These are phyloP conservation scores for Cuniculus paca DNA, from an alignment of 2,797 vertebrate genomes.

Conservation along the genomic window DNA sequence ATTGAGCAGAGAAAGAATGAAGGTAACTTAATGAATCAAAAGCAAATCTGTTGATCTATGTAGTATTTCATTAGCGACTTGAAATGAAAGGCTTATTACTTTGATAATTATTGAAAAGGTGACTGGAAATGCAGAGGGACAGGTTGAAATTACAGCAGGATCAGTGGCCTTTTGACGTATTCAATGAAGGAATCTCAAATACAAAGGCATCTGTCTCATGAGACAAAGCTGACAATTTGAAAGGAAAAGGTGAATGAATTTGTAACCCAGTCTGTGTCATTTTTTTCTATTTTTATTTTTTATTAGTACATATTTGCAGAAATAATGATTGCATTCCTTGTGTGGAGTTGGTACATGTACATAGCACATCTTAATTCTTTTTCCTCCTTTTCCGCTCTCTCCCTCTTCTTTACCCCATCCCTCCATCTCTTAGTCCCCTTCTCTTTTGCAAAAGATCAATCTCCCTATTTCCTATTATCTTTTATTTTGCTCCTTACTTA, in stretches of 20 bases:
- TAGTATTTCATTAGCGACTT: neutral
- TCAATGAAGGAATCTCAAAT: neutral
- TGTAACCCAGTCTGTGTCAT: neutral
- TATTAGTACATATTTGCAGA: neutral
- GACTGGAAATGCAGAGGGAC: neutral
- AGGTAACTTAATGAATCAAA: neutral
- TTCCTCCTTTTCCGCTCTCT: neutral
- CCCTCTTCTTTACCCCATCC: neutral
- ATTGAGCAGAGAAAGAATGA: neutral
- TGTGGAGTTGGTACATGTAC: neutral
- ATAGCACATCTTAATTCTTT: neutral
- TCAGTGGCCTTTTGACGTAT: neutral
- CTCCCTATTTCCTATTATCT: neutral
- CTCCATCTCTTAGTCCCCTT: neutral
- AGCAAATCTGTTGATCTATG: neutral
- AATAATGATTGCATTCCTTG: neutral
- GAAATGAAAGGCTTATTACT: constrained; percentile 37
- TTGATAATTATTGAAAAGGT: constrained; percentile 39
- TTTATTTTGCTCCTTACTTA: neutral
- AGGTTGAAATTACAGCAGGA: neutral
- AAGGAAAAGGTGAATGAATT: neutral
- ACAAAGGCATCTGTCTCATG: neutral
- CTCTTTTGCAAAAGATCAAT: neutral
- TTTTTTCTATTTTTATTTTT: neutral
- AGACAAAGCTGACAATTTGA: neutral